Evolutionary conservation across 2,113 vertebrate genomes (phyloP).

Genomic region (Crypturellus undulatus): DNA sequence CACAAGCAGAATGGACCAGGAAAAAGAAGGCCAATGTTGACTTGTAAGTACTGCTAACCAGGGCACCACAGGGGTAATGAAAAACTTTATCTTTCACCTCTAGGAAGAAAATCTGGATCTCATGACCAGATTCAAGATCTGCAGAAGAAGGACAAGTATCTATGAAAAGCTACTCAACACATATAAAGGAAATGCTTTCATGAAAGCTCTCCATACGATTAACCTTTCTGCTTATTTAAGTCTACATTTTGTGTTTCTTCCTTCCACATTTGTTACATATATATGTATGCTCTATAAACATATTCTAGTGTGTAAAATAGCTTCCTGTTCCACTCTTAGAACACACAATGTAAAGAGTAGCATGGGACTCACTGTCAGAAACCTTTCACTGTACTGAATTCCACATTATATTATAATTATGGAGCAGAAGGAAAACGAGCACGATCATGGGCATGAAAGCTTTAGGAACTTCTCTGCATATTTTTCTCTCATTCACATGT

Average conservation of each 20-base stretch:
- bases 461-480: not conserved
- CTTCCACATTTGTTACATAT: not conserved
- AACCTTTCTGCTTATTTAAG: not conserved
- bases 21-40: not conserved
- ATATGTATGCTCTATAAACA: not conserved
- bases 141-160: not conserved
- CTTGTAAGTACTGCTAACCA: not conserved
- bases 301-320: not conserved
- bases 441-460: not conserved
- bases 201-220: not conserved
- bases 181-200: not conserved
- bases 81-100: not conserved
- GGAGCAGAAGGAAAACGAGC: not conserved
- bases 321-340: not conserved
- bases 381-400: not conserved
- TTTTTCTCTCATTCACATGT: not conserved
- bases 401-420: not conserved
- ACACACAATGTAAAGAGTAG: not conserved
- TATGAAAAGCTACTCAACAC: not conserved
- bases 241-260: not conserved
- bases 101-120: not conserved
- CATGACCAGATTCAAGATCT: not conserved
- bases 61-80: not conserved
- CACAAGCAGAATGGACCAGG: not conserved
- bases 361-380: not conserved